These are phyloP conservation scores for Coboldia fuscipes DNA, from an alignment of 1,140 invertebrate species.

Conservation along the genomic window DNA sequence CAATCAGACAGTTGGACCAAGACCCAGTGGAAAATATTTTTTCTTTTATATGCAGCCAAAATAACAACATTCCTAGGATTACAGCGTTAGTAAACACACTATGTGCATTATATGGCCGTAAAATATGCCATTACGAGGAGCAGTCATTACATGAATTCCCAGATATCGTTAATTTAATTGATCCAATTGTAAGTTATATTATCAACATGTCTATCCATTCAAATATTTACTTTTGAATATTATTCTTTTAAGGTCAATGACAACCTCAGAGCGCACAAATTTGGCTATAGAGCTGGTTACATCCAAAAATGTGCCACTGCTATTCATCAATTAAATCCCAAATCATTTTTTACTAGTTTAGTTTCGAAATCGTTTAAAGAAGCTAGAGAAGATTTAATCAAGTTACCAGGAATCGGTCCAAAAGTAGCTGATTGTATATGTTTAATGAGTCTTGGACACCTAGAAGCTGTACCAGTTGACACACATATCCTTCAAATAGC, in stretches of 20 bases:
- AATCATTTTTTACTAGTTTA: constrained; percentile 47
- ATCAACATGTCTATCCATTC: not conserved
- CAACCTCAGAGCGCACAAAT: constrained; percentile 56
- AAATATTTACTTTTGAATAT: constrained; percentile 2
- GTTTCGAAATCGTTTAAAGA: constrained; percentile 38
- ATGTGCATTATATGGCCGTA: constrained; percentile 56
- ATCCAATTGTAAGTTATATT: constrained; percentile 16
- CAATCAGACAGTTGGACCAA: constrained; percentile 80
- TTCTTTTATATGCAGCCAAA: constrained; percentile 92
- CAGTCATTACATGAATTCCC: constrained; percentile 64
- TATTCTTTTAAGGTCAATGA: constrained; percentile 33
- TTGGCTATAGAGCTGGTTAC: constrained; percentile 82
- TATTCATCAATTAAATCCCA: constrained; percentile 41
- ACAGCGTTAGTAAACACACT: constrained; percentile 82
- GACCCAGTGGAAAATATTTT: constrained; percentile 85
- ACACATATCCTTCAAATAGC: constrained; percentile 93
- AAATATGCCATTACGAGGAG: constrained; percentile 44
- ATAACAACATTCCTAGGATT: constrained; percentile 87
- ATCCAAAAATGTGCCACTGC: constrained; percentile 49
- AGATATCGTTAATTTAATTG: not conserved
- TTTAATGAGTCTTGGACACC: constrained; percentile 83
- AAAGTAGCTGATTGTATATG: constrained; percentile 97
- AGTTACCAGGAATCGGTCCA: constrained; percentile 66
- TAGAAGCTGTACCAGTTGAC: constrained; percentile 81
- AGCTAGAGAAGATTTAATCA: constrained; percentile 50